Evolutionary conservation across 1,140 invertebrate genomes (phyloP), one percentile per base, ranked within the genome.

Genomic region (Lasaia peninsularis): DNA sequence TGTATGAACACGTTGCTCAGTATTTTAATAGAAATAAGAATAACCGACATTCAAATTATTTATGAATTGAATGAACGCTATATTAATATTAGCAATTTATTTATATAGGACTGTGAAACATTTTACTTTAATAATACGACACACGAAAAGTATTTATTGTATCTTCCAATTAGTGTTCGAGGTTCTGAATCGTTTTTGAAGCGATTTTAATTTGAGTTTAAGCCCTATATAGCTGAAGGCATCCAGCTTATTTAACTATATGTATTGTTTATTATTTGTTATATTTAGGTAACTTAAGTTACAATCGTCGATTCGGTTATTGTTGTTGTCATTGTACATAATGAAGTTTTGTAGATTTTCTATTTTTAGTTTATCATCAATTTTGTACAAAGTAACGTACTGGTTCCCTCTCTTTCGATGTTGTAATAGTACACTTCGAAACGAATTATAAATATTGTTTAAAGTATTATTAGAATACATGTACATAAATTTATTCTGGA

Each of bases 381-480:
- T 66, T 16, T 40, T 87, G 84, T 87, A 87, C 84, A 87, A 87
- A 87, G 73, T 82, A 80, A 71, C 76, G 61, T 71, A 76, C 76
- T 71, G 66, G 75, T 82, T 75, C 63, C 62, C 67, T 6, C 58
- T 71, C 69, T 66, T 67, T 75, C 71, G 69, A 73, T 69, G 69
- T 58, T 63, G 35, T 37, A 16, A 37, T 7, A 44, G 5, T 44
- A 18, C 14, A 44, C 40, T 44, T 83, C 70, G 73, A 69, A 65
- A 69, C 62, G 64, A 81, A 80, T 67, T 85, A 83, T 85, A 84
- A 84, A 85, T 85, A 84, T 84, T 82, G 78, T 87, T 86, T 80
- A 78, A 84, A 86, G 80, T 87, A 86, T 87, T 86, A 84, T 84
- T 86, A 87, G 82, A 74, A 75, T 84, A 85, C 73, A 62, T 87